Conservation (phyloP, 2,888 invertebrate species). For the Eupithecia dodoneata region DNA sequence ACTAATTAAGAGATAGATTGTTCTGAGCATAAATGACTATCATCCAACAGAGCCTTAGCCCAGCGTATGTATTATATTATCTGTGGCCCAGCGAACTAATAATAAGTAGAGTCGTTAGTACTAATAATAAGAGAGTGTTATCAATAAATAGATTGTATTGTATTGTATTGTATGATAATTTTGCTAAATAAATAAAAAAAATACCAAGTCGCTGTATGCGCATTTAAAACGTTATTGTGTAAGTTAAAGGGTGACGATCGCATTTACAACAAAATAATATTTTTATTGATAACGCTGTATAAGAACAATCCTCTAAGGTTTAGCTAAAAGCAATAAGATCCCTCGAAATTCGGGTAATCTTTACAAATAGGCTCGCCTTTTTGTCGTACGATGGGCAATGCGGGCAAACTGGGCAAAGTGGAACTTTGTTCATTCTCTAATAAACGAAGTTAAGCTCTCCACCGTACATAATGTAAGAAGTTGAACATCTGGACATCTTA, state of each 20-base stretch:
- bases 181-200: no score
- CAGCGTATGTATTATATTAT: no score
- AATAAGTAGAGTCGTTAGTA: no score
- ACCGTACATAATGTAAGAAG: neutral
- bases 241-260: neutral
- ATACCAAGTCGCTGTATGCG: neutral
- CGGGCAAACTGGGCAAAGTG: conserved; percentile 24
- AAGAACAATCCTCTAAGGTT: conserved; percentile 11
- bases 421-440: conserved; percentile 11
- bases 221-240: neutral
- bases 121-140: no score
- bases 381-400: conserved; percentile 37
- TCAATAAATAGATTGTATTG: no score
- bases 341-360: neutral
- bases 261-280: neutral
- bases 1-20: no score
- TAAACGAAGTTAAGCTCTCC: no score
- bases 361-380: conserved; percentile 40
- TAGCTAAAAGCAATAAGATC: conserved; percentile 31
- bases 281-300: neutral
- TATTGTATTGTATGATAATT: no score
- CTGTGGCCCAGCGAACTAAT: no score
- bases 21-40: neutral
- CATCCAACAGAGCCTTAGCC: no score
- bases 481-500: neutral